Base-by-base conservation (phyloP, 2,888 invertebrate species). In the Allolobophora icterica region DNA sequence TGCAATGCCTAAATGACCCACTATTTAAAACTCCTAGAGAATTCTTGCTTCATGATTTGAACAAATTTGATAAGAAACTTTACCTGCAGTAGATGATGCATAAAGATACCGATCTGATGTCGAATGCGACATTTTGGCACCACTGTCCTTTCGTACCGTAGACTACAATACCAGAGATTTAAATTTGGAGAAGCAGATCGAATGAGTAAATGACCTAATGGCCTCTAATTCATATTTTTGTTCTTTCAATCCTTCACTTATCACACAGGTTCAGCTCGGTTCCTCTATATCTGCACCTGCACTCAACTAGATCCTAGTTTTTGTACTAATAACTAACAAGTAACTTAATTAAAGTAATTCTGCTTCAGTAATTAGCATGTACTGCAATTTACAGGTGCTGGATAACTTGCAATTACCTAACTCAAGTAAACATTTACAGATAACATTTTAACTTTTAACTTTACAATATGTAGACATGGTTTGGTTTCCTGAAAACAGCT, bases 81-180 rank as follows among this genome's bases (percentile, higher is more conserved):
- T 24, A 87, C 87, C 87, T 24, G 0, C 0, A 89, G 90, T 89
- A 15, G 84, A 42, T 15, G 91, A 90, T 38, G 91, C 38, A 45
- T 84, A 91, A 6, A 91, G 91, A 83, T 91, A 91, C 89, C 90
- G 84, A 89, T 91, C 91, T 33, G 91, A 91, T 19, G 90, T 84
- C 19, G 91, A 91, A 33, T 89, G 90, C 6, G 91, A 89, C 71
- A 91, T 87, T 58, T 89, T 91, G 15, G 87, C n/a, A 15, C 38
- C 35, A n/a, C 90, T 45, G 30, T 38, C 84, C 90, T 89, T 35
- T 84, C 83, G 84, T 38, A 83, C n/a, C 4, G n/a, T 24, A 40
- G 83, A 83, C 42, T 84, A 42, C n/a, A 40, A 90, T 21, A 52
- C 33, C 90, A 90, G 30, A 71, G 38, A 17, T 35, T 38, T 89